A percentile compares a stretch with the other conserved stretches of the same genome.
Conservation (phyloP, 2,113 vertebrate species). For the Etheostoma cragini region DNA sequence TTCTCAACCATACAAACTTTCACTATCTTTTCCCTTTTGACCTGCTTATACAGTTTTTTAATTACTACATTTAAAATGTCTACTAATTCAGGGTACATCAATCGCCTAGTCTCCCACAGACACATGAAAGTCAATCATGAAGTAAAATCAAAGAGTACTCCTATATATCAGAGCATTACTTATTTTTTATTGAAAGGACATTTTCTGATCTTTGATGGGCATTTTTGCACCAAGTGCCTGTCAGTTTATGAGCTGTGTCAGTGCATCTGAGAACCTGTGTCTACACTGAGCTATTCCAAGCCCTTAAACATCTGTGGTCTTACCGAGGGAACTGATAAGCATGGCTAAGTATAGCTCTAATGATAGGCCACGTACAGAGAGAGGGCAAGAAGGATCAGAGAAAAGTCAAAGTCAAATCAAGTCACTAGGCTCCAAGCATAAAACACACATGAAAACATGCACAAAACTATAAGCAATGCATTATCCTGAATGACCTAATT, state of each 20-base stretch:
- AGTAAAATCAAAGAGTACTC: not conserved
- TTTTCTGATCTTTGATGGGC: slow-evolving; percentile 23
- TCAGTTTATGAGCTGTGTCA: slow-evolving; percentile 19
- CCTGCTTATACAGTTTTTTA: not conserved
- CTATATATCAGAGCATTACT: not conserved
- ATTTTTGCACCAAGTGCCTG: not conserved
- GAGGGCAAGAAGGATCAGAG: slow-evolving; percentile 63
- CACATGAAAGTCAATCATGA: not conserved
- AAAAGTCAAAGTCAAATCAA: slow-evolving; percentile 65
- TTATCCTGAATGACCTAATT: slow-evolving; percentile 18
- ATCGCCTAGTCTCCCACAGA: not conserved
- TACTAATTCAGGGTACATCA: not conserved
- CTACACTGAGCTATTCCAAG: slow-evolving; percentile 55
- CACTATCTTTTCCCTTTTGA: not conserved
- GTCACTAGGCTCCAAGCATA: slow-evolving; percentile 1
- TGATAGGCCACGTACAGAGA: slow-evolving; percentile 64
- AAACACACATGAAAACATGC: slow-evolving; percentile 11
- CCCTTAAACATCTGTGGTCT: slow-evolving; percentile 60
- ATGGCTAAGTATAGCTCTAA: slow-evolving; percentile 72
- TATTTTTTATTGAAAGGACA: not conserved
- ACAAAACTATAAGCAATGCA: not conserved
- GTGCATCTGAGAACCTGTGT: slow-evolving; percentile 31
- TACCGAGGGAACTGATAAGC: slow-evolving; percentile 67
- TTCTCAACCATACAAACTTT: too few species aligned
- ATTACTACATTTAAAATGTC: not conserved